A percentile compares a stretch with the other conserved stretches of the same genome.
phyloP scores from a whole-genome alignment of 2,888 invertebrate genomes.

The Enoplolaimus lenunculus region DNA sequence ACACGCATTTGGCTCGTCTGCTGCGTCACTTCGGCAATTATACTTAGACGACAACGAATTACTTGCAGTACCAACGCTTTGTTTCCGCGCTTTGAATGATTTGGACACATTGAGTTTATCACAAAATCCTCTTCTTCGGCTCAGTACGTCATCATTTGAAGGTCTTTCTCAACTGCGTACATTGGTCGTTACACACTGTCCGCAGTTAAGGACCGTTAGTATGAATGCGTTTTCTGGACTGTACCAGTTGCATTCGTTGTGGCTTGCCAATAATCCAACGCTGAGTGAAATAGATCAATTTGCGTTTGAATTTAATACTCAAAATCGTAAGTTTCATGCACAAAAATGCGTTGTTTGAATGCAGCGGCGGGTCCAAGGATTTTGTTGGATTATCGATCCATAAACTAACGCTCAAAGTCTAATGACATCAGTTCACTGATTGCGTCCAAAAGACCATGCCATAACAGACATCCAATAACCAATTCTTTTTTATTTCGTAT shows the following conservation, averaged over 20 bases:
- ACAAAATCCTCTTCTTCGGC: constrained; percentile 18
- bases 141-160: constrained; percentile 22
- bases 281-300: constrained; percentile 13
- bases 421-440: too few species aligned
- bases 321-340: neutral
- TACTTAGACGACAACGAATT: constrained; percentile 19
- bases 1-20: constrained; percentile 15
- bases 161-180: constrained; percentile 18
- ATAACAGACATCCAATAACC: too few species aligned
- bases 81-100: constrained; percentile 20
- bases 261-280: constrained; percentile 19
- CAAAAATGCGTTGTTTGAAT: too few species aligned
- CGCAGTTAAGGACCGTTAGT: neutral
- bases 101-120: constrained; percentile 10
- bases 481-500: too few species aligned
- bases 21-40: constrained; percentile 15
- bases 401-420: too few species aligned
- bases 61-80: constrained; percentile 18
- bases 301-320: constrained; percentile 19
- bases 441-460: too few species aligned
- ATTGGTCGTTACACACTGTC: constrained; percentile 17
- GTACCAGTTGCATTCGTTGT: constrained; percentile 11
- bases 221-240: constrained; percentile 24
- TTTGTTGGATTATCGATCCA: too few species aligned
- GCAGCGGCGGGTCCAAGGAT: too few species aligned